Evolutionary conservation across 2,888 invertebrate genomes (phyloP).

Genomic region (Ceriagrion tenellum): DNA sequence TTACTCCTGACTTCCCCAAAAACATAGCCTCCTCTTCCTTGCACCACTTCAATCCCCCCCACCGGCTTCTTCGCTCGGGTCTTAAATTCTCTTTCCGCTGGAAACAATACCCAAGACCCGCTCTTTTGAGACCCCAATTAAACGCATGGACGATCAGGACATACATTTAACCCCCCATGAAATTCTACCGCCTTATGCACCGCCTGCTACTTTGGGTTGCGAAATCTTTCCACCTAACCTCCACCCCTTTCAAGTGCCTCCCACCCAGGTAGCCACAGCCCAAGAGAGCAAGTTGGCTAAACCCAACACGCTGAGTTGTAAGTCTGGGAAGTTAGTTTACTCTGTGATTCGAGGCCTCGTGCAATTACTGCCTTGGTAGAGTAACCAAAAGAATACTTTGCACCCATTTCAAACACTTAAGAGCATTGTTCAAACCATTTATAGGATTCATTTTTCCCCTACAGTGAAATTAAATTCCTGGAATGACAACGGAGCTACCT

Average conservation of each 20-base stretch:
- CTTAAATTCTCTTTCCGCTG: not conserved
- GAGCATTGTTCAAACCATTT: not conserved
- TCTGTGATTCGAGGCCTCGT: slow-evolving; percentile 26
- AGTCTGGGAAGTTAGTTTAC: slow-evolving; percentile 59
- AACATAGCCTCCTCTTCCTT: not conserved
- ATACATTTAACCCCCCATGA: slow-evolving; percentile 25
- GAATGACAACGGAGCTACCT: not conserved
- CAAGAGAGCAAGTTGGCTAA: slow-evolving; percentile 49
- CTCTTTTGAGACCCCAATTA: slow-evolving; percentile 37
- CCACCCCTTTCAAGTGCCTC: not conserved
- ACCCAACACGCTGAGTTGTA: slow-evolving; percentile 7
- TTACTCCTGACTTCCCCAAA: not conserved
- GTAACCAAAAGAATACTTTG: slow-evolving; percentile 27
- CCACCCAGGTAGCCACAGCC: not conserved
- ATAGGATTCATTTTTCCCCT: slow-evolving; percentile 9
- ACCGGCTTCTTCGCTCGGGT: not conserved
- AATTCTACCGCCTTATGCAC: not conserved
- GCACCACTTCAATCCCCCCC: not conserved
- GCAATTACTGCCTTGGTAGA: not conserved
- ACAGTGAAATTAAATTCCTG: not conserved
- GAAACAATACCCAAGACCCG: not conserved
- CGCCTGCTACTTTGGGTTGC: not conserved
- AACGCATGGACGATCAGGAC: slow-evolving; percentile 55
- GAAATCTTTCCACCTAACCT: not conserved
- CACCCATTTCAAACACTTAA: slow-evolving; percentile 49